These are phyloP conservation scores for Chymomyza procnemis DNA, from an alignment of 2,888 invertebrate species.

Conservation along the genomic window DNA sequence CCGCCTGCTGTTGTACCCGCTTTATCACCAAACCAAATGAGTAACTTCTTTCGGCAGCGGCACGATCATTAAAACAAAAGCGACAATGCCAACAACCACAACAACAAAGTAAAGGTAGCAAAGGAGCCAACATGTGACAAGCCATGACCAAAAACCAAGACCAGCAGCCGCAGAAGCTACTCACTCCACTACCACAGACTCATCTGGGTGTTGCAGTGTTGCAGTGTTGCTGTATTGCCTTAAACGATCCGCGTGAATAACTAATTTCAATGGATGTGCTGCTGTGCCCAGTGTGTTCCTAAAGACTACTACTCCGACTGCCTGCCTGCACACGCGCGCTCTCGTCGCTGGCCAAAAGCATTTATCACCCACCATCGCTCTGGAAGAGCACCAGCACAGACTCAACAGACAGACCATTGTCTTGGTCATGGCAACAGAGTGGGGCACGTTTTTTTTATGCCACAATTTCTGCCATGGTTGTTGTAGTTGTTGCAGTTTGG, in stretches of 20 bases:
- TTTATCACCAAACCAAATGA: constrained; percentile 45
- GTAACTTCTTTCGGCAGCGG: constrained; percentile 42
- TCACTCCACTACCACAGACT: constrained; percentile 16
- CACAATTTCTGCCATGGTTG: background rate
- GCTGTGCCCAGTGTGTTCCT: constrained; percentile 20
- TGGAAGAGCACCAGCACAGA: constrained; percentile 28
- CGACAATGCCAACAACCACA: constrained; percentile 52
- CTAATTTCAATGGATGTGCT: constrained; percentile 77
- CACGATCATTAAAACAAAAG: constrained; percentile 77
- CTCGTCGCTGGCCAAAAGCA: constrained; percentile 44
- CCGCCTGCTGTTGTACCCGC: background rate
- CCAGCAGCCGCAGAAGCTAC: constrained; percentile 36
- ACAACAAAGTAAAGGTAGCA: constrained; percentile 7
- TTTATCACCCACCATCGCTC: constrained; percentile 75
- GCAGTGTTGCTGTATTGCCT: constrained; percentile 63
- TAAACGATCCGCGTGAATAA: constrained; percentile 78
- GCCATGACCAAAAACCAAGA: constrained; percentile 62
- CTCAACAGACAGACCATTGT: constrained; percentile 1
- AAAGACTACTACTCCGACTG: constrained; percentile 13
- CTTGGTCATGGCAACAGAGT: constrained; percentile 13
- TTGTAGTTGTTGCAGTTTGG: background rate
- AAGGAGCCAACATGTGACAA: constrained; percentile 60
- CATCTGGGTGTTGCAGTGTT: constrained; percentile 52
- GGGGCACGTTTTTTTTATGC: constrained; percentile 1
- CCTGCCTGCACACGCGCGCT: constrained; percentile 50